Evolutionary conservation across 1,140 invertebrate genomes (phyloP).

Genomic region (Brachionus rubens): DNA sequence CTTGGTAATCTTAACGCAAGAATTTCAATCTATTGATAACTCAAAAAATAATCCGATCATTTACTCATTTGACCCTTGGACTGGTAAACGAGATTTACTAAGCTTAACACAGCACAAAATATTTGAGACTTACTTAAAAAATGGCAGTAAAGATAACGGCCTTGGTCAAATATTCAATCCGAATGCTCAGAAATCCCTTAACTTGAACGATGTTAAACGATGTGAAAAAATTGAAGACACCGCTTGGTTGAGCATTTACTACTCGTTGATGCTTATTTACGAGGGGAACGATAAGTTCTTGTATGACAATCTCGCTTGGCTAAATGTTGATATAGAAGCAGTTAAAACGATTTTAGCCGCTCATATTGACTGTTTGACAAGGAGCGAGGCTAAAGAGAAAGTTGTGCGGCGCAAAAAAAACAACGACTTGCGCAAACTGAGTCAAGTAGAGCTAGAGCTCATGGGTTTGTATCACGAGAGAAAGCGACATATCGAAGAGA

Average conservation of each 20-base stretch:
- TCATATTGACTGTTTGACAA: not conserved
- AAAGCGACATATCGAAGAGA: not conserved
- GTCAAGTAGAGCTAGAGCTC: not conserved
- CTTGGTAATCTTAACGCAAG: not conserved
- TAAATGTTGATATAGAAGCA: not conserved
- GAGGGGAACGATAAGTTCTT: not conserved
- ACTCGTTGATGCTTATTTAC: not conserved
- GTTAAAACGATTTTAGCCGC: not conserved
- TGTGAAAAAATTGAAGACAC: not conserved
- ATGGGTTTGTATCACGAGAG: not conserved
- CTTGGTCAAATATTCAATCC: not conserved
- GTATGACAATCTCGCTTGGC: not conserved
- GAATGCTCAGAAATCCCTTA: not conserved
- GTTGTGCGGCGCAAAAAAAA: not conserved
- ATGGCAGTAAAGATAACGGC: not conserved
- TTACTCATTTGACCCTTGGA: not conserved
- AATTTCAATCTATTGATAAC: not conserved
- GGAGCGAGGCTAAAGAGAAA: not conserved
- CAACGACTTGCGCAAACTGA: not conserved
- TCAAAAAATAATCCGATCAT: not conserved
- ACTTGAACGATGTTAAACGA: not conserved
- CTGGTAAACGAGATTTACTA: constrained; percentile 14
- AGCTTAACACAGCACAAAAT: not conserved
- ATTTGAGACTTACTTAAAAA: not conserved
- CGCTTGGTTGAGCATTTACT: not conserved